Evolutionary conservation across 2,888 invertebrate genomes (phyloP), one percentile per base, ranked within the genome.

Genomic region (Lasius fuliginosus): DNA sequence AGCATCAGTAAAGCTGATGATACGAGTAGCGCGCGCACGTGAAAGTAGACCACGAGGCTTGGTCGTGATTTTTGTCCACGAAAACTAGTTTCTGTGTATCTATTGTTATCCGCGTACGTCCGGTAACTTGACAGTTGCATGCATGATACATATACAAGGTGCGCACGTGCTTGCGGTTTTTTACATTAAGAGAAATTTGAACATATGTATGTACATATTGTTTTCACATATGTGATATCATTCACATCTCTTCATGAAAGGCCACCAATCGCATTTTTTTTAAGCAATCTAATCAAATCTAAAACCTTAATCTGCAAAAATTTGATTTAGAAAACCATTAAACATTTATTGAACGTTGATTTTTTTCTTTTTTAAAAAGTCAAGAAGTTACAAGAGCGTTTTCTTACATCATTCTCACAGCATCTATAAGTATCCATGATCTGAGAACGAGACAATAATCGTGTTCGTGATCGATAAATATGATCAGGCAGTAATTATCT

Each of bases 41-140:
- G 90, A 90, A 90, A 90, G 89, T 90, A 86, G 87, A 88, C 84
- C 88, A 85, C 87, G 86, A 88, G 86, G 84, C 82, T 82, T 73
- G 69, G 75, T 69, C 64, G 53, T 56, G 58, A 85, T 90, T 90
- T 90, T 90, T 90, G 58, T 68, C 27, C 49, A 42, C 74, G 46
- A 82, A 84, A 90, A 90, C 89, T 88, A 87, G 89, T 90, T 89
- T 84, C 90, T 74, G 83, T 74, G 83, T 49, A 49, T 77, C 88
- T 87, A 90, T 90, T 90, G 89, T 89, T 89, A 79, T 79, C 69
- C 23, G 68, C 68, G 62, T 62, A 67, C 65, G 58, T 33, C 82
- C 79, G 64, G 56, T 69, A 77, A 69, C 77, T 77, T 42, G 56
- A 23, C n/a, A 40, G 4, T 53, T 75, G 64, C 23, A 64, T 46